Percentiles rank a stretch among this genome's conserved stretches.
These are phyloP conservation scores for Eretmochelys imbricata DNA, from an alignment of 2,113 vertebrate genomes.

Conservation along the genomic window DNA sequence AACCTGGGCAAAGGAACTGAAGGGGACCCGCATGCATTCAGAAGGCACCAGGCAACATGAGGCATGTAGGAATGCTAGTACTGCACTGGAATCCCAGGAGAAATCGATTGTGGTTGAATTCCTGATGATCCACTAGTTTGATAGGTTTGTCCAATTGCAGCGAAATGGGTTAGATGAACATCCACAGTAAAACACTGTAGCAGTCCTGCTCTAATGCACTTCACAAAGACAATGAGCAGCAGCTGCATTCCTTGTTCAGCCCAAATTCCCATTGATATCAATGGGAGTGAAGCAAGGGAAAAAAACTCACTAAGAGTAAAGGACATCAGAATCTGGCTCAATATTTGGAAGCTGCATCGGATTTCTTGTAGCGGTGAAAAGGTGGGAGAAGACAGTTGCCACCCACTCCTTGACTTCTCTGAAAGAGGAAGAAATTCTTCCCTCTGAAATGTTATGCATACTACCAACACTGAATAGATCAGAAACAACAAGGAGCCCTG, in stretches of 20 bases:
- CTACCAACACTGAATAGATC: not conserved
- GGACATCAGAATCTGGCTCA: not conserved
- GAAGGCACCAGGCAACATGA: slow-evolving; percentile 38
- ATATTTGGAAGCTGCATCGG: slow-evolving; percentile 17
- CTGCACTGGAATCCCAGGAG: slow-evolving; percentile 54
- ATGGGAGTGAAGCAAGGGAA: slow-evolving; percentile 58
- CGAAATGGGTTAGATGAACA: not conserved
- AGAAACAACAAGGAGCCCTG: not conserved
- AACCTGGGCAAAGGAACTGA: slow-evolving; percentile 39
- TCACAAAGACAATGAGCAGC: not conserved
- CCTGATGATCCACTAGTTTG: not conserved
- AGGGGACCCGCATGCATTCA: slow-evolving; percentile 20
- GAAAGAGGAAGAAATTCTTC: not conserved
- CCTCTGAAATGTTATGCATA: not conserved
- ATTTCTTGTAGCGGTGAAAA: slow-evolving; percentile 32
- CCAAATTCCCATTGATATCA: slow-evolving; percentile 41
- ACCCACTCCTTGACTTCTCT: not conserved
- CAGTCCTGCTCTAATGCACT: not conserved
- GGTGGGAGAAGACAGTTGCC: slow-evolving; percentile 37
- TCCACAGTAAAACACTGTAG: not conserved
- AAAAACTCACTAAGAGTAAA: slow-evolving; percentile 4
- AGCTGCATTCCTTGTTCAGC: slow-evolving; percentile 33
- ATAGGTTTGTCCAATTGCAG: not conserved
- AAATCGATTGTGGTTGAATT: slow-evolving; percentile 56
- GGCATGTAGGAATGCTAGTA: slow-evolving; percentile 51